These are phyloP conservation scores for Lepidostoma basale DNA, from an alignment of 1,140 invertebrate species.

Conservation along the genomic window DNA sequence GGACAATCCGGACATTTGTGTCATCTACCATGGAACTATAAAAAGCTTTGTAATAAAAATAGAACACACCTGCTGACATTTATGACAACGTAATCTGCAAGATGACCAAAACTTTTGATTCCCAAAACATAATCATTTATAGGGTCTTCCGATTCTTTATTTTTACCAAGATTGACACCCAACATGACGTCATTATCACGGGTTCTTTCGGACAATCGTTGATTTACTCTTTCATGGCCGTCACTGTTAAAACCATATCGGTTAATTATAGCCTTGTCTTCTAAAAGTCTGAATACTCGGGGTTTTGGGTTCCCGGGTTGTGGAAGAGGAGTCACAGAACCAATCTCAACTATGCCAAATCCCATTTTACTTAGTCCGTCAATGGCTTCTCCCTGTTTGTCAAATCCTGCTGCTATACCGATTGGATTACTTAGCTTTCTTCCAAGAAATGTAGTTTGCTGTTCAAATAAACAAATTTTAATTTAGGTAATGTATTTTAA, in stretches of 20 bases:
- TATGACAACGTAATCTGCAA: conserved; percentile 89
- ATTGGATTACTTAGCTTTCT: conserved; percentile 84
- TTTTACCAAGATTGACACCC: conserved; percentile 95
- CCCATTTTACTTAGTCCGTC: conserved; percentile 82
- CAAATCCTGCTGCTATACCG: conserved; percentile 97
- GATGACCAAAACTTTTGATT: conserved; percentile 72
- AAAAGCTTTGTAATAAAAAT: conserved; percentile 19
- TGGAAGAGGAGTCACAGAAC: conserved; percentile 91
- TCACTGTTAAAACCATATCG: conserved; percentile 94
- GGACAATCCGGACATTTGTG: too few species aligned
- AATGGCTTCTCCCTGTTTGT: conserved; percentile 94
- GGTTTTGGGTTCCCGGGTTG: conserved; percentile 93
- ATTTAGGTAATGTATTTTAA: too few species aligned
- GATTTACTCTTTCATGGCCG: conserved; percentile 78
- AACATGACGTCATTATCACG: conserved; percentile 62
- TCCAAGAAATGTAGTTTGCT: conserved; percentile 63
- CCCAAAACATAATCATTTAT: conserved; percentile 83
- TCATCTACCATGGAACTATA: too few species aligned
- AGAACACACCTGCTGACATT: conserved; percentile 77
- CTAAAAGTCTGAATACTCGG: conserved; percentile 83
- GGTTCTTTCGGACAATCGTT: conserved; percentile 63
- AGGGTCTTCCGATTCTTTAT: conserved; percentile 81
- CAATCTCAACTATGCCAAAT: conserved; percentile 96
- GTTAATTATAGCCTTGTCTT: conserved; percentile 93
- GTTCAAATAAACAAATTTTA: conserved; percentile 28